Base-by-base conservation (phyloP, 2,797 vertebrate species). In the Octomys mimax region DNA sequence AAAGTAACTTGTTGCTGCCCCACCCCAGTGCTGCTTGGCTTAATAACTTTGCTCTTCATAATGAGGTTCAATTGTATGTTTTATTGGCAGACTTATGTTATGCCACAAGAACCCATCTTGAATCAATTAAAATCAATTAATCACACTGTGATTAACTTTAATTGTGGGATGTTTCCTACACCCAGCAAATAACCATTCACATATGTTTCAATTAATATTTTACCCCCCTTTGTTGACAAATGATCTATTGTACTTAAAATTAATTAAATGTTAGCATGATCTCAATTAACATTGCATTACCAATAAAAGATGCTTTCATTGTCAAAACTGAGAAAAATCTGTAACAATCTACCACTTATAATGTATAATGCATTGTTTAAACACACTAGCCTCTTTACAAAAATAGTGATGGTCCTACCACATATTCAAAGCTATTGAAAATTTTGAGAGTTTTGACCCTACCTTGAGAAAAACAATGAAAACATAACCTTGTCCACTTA, bases 121-220 rank as follows among this genome's bases (percentile, higher is more conserved):
- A 96, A 95, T 95, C 95, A 96, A 97, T 97, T 97, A 93, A 97
- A 95, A 97, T 97, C 97, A 96, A 89, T 92, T 94, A 88, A 97
- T 92, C 86, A 95, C 96, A 95, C 0, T 64, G n/a, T 71, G 96
- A 97, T 96, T 94, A 92, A 91, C 92, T 97, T 97, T 10, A 97
- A 97, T 95, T 87, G 0, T 84, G 90, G 87, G 94, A 92, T 96
- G 80, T 96, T 95, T 95, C 49, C 87, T 80, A 94, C 64, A 3
- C 89, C 95, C 57, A 85, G 87, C 77, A 91, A 97, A 92, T 93
- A 96, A 90, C 90, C 84, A 81, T 70, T 96, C 93, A 88, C 10
- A 89, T 97, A 91, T 46, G 93, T 96, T 97, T 97, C 94, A 92
- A 36, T 94, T 89, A 97, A 92, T 68, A 95, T 97, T 87, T 84